Evolutionary conservation across 2,888 invertebrate species (phyloP).

Genomic region (Calameuta filiformis): DNA sequence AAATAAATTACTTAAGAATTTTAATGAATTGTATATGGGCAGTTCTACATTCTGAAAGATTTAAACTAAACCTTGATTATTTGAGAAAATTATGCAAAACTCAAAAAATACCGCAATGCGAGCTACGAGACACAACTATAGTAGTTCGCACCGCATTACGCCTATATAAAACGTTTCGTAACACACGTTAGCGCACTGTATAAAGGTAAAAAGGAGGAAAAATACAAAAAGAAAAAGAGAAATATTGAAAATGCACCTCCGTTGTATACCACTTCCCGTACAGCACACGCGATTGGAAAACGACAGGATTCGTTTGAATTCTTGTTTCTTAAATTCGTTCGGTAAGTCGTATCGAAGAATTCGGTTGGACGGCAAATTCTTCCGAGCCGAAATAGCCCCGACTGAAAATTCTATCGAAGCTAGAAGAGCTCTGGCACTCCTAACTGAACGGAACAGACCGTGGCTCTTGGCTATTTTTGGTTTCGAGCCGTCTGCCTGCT

Average conservation of each 20-base stretch:
- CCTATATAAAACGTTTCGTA: slow-evolving; percentile 1
- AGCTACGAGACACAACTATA: not conserved
- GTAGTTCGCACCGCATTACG: not conserved
- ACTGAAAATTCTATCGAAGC: slow-evolving; percentile 50
- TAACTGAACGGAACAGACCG: slow-evolving; percentile 41
- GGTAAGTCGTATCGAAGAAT: slow-evolving; percentile 25
- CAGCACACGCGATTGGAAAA: slow-evolving; percentile 1
- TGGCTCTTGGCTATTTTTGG: slow-evolving; percentile 52
- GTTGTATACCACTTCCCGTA: not conserved
- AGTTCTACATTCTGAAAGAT: not conserved
- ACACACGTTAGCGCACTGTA: not conserved
- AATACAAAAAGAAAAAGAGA: not conserved
- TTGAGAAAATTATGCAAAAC: not conserved
- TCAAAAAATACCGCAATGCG: not conserved
- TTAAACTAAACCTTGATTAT: not conserved
- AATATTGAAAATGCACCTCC: not conserved
- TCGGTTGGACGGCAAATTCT: slow-evolving; percentile 2
- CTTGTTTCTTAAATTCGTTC: slow-evolving; percentile 19
- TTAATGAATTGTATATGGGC: not conserved
- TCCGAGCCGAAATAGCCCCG: slow-evolving; percentile 20
- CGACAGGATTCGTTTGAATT: not conserved
- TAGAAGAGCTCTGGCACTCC: slow-evolving; percentile 47
- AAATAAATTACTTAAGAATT: not conserved
- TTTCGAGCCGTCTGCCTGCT: slow-evolving; percentile 40
- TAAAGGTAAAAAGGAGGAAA: not conserved